Evolutionary conservation across 1,140 invertebrate species (phyloP).

Genomic region (Lordiphosa collinella): DNA sequence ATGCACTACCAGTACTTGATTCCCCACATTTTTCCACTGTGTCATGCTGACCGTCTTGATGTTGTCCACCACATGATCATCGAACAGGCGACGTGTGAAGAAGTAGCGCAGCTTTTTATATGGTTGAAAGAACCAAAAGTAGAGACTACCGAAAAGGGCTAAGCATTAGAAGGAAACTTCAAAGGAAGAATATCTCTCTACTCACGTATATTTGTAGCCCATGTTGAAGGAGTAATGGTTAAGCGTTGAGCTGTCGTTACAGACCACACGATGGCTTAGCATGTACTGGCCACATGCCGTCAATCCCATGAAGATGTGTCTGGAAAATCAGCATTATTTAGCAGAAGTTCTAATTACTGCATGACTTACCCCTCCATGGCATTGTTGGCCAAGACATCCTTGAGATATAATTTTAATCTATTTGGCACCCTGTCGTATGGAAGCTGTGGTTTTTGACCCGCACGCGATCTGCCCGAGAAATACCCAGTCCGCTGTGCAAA

Average conservation of each 20-base stretch:
- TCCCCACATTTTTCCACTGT: slow-evolving; percentile 82
- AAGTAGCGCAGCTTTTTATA: slow-evolving; percentile 64
- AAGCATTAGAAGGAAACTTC: not conserved
- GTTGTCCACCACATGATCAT: slow-evolving; percentile 82
- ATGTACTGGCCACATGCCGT: slow-evolving; percentile 95
- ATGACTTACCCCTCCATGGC: slow-evolving; percentile 71
- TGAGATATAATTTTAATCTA: slow-evolving; percentile 83
- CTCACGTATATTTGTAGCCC: slow-evolving; percentile 78
- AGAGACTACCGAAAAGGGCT: slow-evolving; percentile 52
- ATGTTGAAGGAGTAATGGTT: slow-evolving; percentile 77
- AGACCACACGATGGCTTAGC: slow-evolving; percentile 88
- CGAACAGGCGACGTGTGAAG: slow-evolving; percentile 81
- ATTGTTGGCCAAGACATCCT: slow-evolving; percentile 81
- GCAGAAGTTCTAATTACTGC: not conserved
- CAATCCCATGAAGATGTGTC: slow-evolving; percentile 95
- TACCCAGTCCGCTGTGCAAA: slow-evolving; percentile 40
- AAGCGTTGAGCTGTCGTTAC: slow-evolving; percentile 80
- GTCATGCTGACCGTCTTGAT: slow-evolving; percentile 82
- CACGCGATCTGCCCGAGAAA: slow-evolving; percentile 50
- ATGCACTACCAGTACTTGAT: slow-evolving; percentile 82
- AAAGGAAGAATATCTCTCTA: not conserved
- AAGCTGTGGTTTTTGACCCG: slow-evolving; percentile 58
- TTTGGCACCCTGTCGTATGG: slow-evolving; percentile 83
- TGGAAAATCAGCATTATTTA: slow-evolving; percentile 48
- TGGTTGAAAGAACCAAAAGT: slow-evolving; percentile 77